phyloP scores from a whole-genome alignment of 2,797 vertebrate species.

The Chloroceryle amazona region DNA sequence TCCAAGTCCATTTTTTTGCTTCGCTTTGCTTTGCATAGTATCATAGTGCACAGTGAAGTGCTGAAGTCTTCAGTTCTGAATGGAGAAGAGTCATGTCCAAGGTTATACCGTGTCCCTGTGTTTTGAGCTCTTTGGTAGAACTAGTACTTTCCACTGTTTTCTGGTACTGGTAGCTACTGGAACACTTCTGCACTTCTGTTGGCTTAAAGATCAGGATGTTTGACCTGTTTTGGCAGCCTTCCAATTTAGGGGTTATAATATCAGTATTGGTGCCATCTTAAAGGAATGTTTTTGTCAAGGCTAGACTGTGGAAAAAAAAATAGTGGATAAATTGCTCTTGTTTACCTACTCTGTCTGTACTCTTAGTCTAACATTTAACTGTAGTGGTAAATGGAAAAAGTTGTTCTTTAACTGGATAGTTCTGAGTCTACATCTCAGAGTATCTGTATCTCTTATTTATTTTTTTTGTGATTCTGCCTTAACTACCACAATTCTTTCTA shows the following conservation, averaged over 20 bases:
- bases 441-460: not conserved
- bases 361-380: not conserved
- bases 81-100: not conserved
- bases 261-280: not conserved
- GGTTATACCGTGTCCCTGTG: not conserved
- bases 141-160: not conserved
- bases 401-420: not conserved
- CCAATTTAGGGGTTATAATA: not conserved
- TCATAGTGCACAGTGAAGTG: not conserved
- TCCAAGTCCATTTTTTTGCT: not conserved
- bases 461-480: not conserved
- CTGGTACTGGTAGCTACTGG: not conserved
- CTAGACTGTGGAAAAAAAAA: not conserved
- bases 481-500: not conserved
- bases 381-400: not conserved
- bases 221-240: not conserved
- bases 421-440: not conserved
- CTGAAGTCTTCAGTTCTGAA: not conserved
- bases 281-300: not conserved
- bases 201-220: not conserved
- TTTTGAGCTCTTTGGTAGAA: not conserved
- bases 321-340: not conserved
- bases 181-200: not conserved
- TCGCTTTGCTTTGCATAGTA: not conserved
- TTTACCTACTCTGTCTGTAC: not conserved